phyloP scores from a whole-genome alignment of 1,140 invertebrate genomes.

The Heliconius nattereri region DNA sequence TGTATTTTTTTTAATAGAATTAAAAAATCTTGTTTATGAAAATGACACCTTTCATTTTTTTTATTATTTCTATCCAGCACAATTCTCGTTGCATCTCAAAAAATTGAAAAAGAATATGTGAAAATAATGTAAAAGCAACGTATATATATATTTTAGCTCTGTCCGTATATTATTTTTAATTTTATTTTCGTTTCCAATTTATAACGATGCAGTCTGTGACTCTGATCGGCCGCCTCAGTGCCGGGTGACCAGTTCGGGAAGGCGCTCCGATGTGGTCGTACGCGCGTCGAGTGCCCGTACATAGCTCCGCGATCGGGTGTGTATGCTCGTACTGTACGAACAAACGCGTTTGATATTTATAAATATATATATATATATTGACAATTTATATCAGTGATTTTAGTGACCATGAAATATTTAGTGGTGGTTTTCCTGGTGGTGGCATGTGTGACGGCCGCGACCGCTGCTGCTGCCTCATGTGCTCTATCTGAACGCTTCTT shows the following conservation, averaged over 20 bases:
- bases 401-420: constrained; percentile 74
- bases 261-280: constrained; percentile 70
- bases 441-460: constrained; percentile 49
- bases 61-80: neutral
- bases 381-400: constrained; percentile 45
- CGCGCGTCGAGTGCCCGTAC: constrained; percentile 50
- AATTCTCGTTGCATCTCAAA: neutral
- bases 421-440: constrained; percentile 60
- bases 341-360: constrained; percentile 42
- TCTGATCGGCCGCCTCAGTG: constrained; percentile 39
- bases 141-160: constrained; percentile 33
- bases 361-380: constrained; percentile 40
- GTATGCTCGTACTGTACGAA: constrained; percentile 40
- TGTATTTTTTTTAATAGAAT: neutral
- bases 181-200: constrained; percentile 71
- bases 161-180: constrained; percentile 43
- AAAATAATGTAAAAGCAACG: constrained; percentile 28
- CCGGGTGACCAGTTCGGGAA: constrained; percentile 58
- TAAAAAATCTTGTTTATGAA: neutral
- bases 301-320: constrained; percentile 62
- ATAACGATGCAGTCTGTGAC: constrained; percentile 54
- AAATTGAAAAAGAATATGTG: constrained; percentile 19
- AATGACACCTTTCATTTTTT: neutral
- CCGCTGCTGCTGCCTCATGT: constrained; percentile 60
- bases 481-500: constrained; percentile 62